phyloP scores from a whole-genome alignment of 2,113 vertebrate species.

The Carassius gibelio region DNA sequence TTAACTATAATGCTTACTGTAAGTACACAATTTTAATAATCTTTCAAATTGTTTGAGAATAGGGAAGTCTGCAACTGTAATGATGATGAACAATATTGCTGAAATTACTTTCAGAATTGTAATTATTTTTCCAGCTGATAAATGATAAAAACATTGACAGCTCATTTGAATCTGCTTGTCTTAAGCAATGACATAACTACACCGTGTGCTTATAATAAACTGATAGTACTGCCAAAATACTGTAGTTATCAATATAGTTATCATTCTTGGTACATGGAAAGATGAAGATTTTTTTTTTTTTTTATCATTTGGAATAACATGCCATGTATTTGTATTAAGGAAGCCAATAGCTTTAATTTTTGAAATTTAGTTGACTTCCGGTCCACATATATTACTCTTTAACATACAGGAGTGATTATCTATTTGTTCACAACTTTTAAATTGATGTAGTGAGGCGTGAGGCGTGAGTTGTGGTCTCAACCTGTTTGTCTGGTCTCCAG shows the following conservation, averaged over 20 bases:
- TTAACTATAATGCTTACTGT: not conserved
- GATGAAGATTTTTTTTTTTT: too few relatives aligned
- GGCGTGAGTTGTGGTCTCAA: not conserved
- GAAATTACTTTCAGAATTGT: not conserved
- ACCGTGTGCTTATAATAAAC: not conserved
- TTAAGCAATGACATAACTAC: not conserved
- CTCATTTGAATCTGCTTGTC: not conserved
- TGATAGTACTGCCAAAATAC: not conserved
- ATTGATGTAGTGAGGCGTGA: not conserved
- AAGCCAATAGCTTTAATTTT: not conserved
- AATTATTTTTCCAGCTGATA: not conserved
- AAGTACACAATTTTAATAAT: not conserved
- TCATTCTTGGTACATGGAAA: too few relatives aligned
- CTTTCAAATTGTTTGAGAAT: not conserved
- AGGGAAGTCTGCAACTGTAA: not conserved
- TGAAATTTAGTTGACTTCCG: not conserved
- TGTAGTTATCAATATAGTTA: too few relatives aligned
- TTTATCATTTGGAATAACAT: not conserved
- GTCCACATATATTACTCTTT: not conserved
- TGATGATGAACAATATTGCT: not conserved
- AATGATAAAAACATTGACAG: not conserved
- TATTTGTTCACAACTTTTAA: not conserved
- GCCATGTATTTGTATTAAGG: not conserved
- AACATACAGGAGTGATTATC: not conserved
- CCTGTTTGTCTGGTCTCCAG: constrained; percentile 20